Base-by-base conservation (phyloP, 53 echinoderm and acorn worm species). In the Glandiceps talaboti region DNA sequence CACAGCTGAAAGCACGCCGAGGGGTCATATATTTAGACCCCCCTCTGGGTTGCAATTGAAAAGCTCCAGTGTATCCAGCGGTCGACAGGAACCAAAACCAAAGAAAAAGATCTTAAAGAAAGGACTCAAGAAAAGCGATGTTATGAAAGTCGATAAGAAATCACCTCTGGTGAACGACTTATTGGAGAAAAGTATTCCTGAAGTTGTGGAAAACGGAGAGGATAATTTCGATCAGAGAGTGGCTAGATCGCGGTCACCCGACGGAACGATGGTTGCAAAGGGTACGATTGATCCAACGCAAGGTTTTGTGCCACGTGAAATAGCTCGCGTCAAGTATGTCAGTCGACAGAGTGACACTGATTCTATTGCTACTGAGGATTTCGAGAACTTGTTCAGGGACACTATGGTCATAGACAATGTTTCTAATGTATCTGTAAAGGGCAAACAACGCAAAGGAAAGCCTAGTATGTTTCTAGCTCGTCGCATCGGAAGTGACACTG, bases 321-420 rank as follows among this genome's bases (percentile, higher is more conserved):
- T 45, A 12, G 64, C 64, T 6, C 64, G 64, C 64, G 20, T 45
- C 64, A 45, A 45, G 64, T 12, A 45, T 6, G 64, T 45, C 6
- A 45, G 64, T 20, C 30, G 32, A 26, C 25, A 12, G 1, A 91
- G 86, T 72, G 93, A 96, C 76, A 45, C 82, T 26, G 93, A 93
- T 30, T 96, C 97, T 33, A 84, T 96, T 26, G 93, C 91, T 1
- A 96, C 97, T 0, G 91, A 93, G 31, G 97, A 96, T 32, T 93
- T 91, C 87, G 91, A 93, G 30, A 81, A 84, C 73, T 83, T 80
- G 77, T 93, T 90, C 85, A 84, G 90, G 27, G 77, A 45, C 30
- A 85, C 84, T 85, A 74, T 87, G 31, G 73, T 77, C 74, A 27
- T 32, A 29, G 79, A 79, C 0, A 26, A 83, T 33, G 20, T 45